Percentiles rank a stretch among this genome's conserved stretches.
These are phyloP conservation scores for Marmota flaviventris DNA, from an alignment of 2,113 vertebrate species.

Conservation along the genomic window DNA sequence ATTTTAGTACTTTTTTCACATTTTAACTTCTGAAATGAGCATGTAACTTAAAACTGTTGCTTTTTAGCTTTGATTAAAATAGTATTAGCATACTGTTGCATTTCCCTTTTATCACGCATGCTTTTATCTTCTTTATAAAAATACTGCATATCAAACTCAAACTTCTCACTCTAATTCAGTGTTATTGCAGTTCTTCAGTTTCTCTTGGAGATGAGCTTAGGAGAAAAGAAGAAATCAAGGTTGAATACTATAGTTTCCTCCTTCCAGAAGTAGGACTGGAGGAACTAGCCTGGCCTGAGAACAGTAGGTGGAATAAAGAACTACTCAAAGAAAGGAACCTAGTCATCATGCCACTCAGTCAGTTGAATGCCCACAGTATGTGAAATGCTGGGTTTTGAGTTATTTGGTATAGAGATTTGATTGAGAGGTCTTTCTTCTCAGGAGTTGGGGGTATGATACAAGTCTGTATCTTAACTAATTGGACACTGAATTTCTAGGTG, in stretches of 20 bases:
- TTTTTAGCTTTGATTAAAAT: background rate
- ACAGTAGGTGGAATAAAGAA: background rate
- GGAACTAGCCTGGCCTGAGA: background rate
- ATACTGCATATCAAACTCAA: background rate
- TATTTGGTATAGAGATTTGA: background rate
- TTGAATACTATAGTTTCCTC: background rate
- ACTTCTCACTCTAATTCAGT: background rate
- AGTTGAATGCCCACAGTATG: background rate
- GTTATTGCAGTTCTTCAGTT: background rate
- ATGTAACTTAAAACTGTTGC: background rate
- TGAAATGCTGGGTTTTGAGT: background rate
- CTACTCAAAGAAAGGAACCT: background rate
- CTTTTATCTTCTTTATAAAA: conserved; percentile 41
- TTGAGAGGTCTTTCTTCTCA: background rate
- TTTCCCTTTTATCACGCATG: background rate
- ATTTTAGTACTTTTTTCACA: background rate
- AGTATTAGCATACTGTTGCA: background rate
- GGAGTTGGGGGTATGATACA: background rate
- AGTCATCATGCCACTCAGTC: background rate
- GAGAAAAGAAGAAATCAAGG: conserved; percentile 11
- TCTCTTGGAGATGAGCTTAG: background rate
- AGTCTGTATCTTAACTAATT: background rate
- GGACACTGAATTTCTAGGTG: background rate
- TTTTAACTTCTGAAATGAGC: conserved; percentile 29
- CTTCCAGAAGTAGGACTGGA: background rate